These are phyloP conservation scores for Ornithoptera alexandrae DNA, from an alignment of 2,888 invertebrate genomes.

Conservation along the genomic window DNA sequence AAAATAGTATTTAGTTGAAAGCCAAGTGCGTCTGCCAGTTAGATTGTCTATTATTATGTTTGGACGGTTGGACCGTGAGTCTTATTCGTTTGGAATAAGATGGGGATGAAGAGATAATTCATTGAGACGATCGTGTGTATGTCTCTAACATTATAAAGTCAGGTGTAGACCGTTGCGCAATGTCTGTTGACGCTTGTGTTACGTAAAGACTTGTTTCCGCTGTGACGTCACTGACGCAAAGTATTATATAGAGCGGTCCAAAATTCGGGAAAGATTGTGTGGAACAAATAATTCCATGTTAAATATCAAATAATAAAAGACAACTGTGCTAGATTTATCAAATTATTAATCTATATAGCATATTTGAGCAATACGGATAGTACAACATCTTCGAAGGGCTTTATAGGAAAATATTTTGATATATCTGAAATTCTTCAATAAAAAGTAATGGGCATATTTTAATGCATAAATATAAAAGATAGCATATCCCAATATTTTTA, in stretches of 20 bases:
- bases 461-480: not conserved
- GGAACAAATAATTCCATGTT: too few relatives aligned
- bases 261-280: constrained; percentile 10
- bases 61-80: constrained; percentile 47
- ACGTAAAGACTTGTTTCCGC: constrained; percentile 38
- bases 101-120: constrained; percentile 19
- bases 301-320: too few relatives aligned
- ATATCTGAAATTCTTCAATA: not conserved
- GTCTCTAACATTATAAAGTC: constrained; percentile 39
- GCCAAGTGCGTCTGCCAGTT: constrained; percentile 71
- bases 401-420: too few relatives aligned
- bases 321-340: too few relatives aligned
- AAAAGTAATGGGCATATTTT: not conserved
- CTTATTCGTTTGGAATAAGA: constrained; percentile 35
- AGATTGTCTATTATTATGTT: constrained; percentile 63
- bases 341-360: too few relatives aligned
- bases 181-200: constrained; percentile 39
- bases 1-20: constrained; percentile 66
- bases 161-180: constrained; percentile 46
- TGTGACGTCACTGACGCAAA: constrained; percentile 38
- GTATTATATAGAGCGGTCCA: constrained; percentile 15
- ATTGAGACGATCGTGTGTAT: constrained; percentile 27
- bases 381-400: too few relatives aligned
- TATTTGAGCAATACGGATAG: too few relatives aligned
- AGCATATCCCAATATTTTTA: not conserved